A percentile compares a stretch with the other conserved stretches of the same genome.
These are phyloP conservation scores for Seira sanloemensis DNA, from an alignment of 2,888 invertebrate species.

Conservation along the genomic window DNA sequence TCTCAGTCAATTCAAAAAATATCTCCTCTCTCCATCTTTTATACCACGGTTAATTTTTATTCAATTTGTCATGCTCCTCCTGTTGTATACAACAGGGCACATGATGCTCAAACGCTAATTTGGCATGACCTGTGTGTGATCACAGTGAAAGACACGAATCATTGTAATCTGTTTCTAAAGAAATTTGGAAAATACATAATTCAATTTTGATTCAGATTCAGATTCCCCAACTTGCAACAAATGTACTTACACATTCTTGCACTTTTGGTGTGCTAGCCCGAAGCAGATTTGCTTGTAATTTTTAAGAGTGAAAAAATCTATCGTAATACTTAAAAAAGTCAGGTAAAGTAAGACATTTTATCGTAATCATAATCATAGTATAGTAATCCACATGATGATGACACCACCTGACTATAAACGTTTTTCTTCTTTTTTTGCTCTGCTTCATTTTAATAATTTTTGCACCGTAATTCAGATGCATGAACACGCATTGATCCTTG, in stretches of 20 bases:
- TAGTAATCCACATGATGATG: background rate
- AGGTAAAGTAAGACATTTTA: background rate
- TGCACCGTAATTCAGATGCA: constrained; percentile 10
- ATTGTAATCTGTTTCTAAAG: background rate
- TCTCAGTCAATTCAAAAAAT: background rate
- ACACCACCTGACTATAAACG: background rate
- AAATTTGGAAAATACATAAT: background rate
- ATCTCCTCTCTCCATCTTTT: background rate
- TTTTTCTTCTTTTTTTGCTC: background rate
- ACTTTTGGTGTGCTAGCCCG: background rate
- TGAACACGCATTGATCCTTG: constrained; percentile 35
- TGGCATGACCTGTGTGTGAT: constrained; percentile 34
- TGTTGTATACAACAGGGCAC: constrained; percentile 2
- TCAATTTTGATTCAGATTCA: background rate
- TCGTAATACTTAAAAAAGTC: background rate
- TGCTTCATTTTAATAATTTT: background rate
- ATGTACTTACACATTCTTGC: too few relatives aligned
- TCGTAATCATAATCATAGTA: background rate
- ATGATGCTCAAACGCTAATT: background rate
- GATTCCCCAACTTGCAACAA: background rate
- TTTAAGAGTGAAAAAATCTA: too few relatives aligned
- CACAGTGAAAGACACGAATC: background rate
- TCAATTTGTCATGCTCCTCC: constrained; percentile 56
- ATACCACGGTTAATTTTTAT: constrained; percentile 34
- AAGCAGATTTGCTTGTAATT: too few relatives aligned